Evolutionary conservation across 2,797 vertebrate species (phyloP).

Genomic region (Atherinosoma microstoma): DNA sequence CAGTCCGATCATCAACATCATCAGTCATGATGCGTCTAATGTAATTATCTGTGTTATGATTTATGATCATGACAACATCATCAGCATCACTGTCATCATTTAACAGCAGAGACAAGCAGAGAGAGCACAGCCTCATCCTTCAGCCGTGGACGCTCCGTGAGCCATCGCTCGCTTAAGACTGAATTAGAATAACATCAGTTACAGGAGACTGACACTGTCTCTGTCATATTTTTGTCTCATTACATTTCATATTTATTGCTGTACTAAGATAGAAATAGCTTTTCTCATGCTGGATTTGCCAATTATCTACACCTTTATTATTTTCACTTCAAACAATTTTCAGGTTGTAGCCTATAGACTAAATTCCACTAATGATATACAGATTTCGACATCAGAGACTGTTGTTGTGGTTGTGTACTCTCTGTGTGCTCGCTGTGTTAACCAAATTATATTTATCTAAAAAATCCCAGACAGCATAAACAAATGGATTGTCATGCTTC

Average conservation of each 20-base stretch:
- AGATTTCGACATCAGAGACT: neutral
- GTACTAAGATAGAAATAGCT: neutral
- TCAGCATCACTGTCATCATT: conserved; percentile 27
- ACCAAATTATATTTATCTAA: neutral
- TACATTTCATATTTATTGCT: neutral
- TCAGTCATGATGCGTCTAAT: conserved; percentile 37
- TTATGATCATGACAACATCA: conserved; percentile 34
- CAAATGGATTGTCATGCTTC: neutral
- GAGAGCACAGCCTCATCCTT: conserved; percentile 28
- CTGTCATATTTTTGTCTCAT: neutral
- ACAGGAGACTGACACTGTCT: neutral
- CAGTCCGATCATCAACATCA: conserved; percentile 38
- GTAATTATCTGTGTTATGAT: conserved; percentile 49
- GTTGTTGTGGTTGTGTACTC: neutral
- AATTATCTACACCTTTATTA: neutral
- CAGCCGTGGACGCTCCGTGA: conserved; percentile 29
- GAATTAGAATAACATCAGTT: neutral
- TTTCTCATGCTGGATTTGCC: neutral
- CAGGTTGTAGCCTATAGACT: neutral
- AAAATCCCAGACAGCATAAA: neutral
- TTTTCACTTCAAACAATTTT: neutral
- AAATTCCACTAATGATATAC: neutral
- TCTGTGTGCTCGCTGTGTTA: neutral
- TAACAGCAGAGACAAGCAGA: conserved; percentile 20
- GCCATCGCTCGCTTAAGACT: neutral